A percentile compares a stretch with the other conserved stretches of the same genome.
Conservation (phyloP, 2,888 invertebrate genomes). For the Muschampia plurimacula region DNA sequence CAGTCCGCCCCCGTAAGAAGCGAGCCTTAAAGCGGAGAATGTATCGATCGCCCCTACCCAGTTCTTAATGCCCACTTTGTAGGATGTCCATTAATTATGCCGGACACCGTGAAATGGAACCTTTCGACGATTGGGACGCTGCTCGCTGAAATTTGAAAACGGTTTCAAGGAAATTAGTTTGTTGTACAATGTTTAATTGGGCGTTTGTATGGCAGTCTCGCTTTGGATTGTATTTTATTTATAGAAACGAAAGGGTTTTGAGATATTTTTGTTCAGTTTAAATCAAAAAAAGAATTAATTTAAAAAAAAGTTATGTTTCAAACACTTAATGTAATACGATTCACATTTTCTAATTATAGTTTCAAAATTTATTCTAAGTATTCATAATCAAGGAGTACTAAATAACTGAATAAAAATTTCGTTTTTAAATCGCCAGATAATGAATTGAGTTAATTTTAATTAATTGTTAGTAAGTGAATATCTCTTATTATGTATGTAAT, state of each 20-base stretch:
- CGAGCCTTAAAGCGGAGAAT: slow-evolving; percentile 72
- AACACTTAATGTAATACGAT: no score
- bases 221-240: slow-evolving; percentile 28
- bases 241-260: background rate
- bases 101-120: slow-evolving; percentile 63
- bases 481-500: no score
- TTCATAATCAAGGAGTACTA: no score
- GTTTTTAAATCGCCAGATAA: no score
- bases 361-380: no score
- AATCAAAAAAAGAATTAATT: no score
- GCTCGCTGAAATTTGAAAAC: slow-evolving; percentile 50
- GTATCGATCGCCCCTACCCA: slow-evolving; percentile 72
- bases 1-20: slow-evolving; percentile 60
- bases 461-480: no score
- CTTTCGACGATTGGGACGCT: slow-evolving; percentile 59
- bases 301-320: no score
- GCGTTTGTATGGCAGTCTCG: slow-evolving; percentile 40
- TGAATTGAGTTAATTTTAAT: no score
- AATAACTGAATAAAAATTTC: no score
- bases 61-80: slow-evolving; percentile 81
- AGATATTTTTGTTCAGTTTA: slow-evolving; percentile 4
- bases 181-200: slow-evolving; percentile 51
- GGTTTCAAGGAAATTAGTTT: slow-evolving; percentile 54
- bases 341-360: no score
- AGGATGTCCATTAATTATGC: slow-evolving; percentile 79